Conservation (phyloP, 2,888 invertebrate species). For the Subacronicta megacephala region DNA sequence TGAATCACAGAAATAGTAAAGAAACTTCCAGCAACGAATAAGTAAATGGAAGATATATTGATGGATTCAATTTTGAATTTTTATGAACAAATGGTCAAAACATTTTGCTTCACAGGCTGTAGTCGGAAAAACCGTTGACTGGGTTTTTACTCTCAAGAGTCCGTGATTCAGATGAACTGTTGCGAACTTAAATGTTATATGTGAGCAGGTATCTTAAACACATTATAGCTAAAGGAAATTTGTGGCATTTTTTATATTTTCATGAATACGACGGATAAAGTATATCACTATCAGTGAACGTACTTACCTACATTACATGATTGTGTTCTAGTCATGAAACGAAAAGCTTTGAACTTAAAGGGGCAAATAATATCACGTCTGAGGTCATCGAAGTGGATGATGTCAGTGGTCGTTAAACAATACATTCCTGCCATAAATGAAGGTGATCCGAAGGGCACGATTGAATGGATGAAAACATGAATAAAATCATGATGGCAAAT, state of each 20-base stretch:
- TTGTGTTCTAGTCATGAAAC: slow-evolving; percentile 20
- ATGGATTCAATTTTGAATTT: slow-evolving; percentile 26
- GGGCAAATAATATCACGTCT: slow-evolving; percentile 33
- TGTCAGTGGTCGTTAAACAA: slow-evolving; percentile 42
- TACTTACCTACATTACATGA: too few relatives aligned
- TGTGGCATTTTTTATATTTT: too few relatives aligned
- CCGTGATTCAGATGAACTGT: slow-evolving; percentile 63
- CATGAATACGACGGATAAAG: too few relatives aligned
- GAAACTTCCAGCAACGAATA: neutral
- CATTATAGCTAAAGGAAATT: too few relatives aligned
- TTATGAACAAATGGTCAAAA: slow-evolving; percentile 41
- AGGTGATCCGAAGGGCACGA: slow-evolving; percentile 1
- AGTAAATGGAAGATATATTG: slow-evolving; percentile 4
- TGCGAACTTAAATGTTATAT: slow-evolving; percentile 45
- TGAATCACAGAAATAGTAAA: neutral
- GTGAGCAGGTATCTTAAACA: slow-evolving; percentile 22
- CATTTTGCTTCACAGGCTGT: slow-evolving; percentile 34
- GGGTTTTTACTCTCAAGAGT: slow-evolving; percentile 66
- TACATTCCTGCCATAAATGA: slow-evolving; percentile 5
- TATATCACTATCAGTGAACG: neutral
- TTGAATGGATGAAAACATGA: slow-evolving; percentile 8
- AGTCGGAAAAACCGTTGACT: slow-evolving; percentile 65
- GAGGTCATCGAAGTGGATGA: slow-evolving; percentile 55
- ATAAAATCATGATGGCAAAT: neutral
- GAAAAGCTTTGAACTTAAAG: slow-evolving; percentile 15